Conservation (phyloP, 2,797 vertebrate genomes). For the Austrolebias charrua region DNA sequence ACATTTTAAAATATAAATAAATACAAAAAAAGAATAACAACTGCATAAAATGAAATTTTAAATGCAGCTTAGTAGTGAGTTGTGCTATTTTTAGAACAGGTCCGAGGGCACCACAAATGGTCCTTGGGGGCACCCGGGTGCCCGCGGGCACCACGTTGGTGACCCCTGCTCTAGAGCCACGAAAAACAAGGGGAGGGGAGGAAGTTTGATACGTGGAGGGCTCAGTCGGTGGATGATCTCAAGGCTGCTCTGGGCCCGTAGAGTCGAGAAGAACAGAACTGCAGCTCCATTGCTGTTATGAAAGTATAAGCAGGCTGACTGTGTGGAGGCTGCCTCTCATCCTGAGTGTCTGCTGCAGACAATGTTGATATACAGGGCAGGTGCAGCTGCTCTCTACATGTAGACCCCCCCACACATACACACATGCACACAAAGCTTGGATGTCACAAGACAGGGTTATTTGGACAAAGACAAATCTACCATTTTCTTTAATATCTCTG, state of each 20-base stretch:
- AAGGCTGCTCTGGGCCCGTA: conserved; percentile 68
- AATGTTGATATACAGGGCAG: conserved; percentile 78
- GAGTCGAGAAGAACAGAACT: conserved; percentile 57
- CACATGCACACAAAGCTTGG: conserved; percentile 36
- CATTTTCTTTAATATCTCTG: conserved; percentile 80
- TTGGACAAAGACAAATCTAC: conserved; percentile 74
- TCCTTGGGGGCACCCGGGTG: too few species aligned
- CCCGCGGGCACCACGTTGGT: too few species aligned
- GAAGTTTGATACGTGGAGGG: conserved; percentile 70
- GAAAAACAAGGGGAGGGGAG: conserved; percentile 70
- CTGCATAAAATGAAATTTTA: too few species aligned
- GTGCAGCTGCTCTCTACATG: conserved; percentile 68
- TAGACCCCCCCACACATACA: conserved; percentile 30
- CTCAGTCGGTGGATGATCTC: conserved; percentile 73
- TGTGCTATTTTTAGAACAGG: too few species aligned
- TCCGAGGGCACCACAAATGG: too few species aligned
- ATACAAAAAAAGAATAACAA: too few species aligned
- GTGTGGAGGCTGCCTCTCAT: conserved; percentile 74
- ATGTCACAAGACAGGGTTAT: conserved; percentile 68
- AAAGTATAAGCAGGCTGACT: too few species aligned
- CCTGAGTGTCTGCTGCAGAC: conserved; percentile 70
- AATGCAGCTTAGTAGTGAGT: too few species aligned
- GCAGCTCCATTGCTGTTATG: conserved; percentile 66
- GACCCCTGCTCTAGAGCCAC: too few species aligned
- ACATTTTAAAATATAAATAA: too few species aligned